phyloP scores from a whole-genome alignment of 2,113 vertebrate species.

The Dasyornis broadbenti region DNA sequence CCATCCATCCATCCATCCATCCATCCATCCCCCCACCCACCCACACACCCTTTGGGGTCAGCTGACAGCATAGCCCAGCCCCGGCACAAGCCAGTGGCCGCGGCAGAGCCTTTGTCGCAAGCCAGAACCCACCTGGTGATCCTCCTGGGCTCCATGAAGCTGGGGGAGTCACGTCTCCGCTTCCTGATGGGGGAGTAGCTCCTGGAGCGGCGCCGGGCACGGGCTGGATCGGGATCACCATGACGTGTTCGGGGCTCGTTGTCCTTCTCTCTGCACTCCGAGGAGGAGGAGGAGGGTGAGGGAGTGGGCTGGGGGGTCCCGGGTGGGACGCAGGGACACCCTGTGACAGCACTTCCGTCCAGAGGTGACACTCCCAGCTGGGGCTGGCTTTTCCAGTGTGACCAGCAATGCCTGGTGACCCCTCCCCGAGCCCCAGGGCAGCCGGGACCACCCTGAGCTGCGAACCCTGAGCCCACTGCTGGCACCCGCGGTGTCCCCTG shows the following conservation, averaged over 20 bases:
- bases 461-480: accelerated
- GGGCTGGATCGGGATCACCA: slow-evolving; percentile 80
- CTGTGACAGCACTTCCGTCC: neutral
- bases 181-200: slow-evolving; percentile 98
- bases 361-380: accelerated
- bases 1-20: accelerated
- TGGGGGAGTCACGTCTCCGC: slow-evolving; percentile 92
- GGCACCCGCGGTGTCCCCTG: neutral
- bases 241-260: slow-evolving; percentile 78
- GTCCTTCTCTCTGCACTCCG: slow-evolving; percentile 83
- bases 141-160: slow-evolving; percentile 97
- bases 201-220: slow-evolving; percentile 88
- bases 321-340: neutral
- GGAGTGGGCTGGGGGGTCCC: neutral
- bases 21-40: accelerated
- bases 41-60: accelerated
- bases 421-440: neutral
- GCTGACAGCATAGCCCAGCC: neutral
- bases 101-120: accelerated
- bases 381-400: neutral
- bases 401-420: neutral
- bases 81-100: accelerated
- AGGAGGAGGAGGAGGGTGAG: neutral
- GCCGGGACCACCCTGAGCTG: neutral
- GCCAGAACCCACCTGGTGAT: slow-evolving; percentile 86